Evolutionary conservation across 2,888 invertebrate species (phyloP).

Genomic region (Cordylochernes scorpioides): DNA sequence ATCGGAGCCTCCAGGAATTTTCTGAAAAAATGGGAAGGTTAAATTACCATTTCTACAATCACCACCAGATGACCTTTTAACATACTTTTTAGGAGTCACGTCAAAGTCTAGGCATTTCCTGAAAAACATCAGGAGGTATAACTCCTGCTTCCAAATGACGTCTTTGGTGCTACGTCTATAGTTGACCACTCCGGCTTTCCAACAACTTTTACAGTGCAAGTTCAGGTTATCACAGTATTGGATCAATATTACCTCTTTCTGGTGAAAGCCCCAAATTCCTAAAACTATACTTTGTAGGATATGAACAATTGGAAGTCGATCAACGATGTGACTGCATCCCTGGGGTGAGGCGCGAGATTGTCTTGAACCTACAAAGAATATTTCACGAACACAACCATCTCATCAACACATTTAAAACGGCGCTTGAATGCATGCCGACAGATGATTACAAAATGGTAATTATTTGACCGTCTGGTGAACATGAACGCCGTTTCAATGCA

Average conservation of each 20-base stretch:
- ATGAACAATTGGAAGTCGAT: conserved; percentile 15
- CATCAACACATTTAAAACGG: conserved; percentile 18
- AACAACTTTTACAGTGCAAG: conserved; percentile 3
- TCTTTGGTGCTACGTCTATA: no score
- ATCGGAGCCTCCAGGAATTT: no score
- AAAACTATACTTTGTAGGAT: conserved; percentile 17
- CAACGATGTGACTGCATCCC: conserved; percentile 15
- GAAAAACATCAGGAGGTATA: neutral
- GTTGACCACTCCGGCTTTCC: no score
- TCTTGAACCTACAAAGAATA: conserved; percentile 16
- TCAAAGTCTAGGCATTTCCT: neutral
- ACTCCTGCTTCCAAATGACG: conserved; percentile 4
- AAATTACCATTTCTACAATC: no score
- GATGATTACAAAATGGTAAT: conserved; percentile 19
- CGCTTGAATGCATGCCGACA: conserved; percentile 15
- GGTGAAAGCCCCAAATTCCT: conserved; percentile 3
- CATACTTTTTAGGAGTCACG: no score
- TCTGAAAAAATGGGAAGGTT: no score
- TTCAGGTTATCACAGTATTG: conserved; percentile 3
- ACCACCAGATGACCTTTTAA: no score
- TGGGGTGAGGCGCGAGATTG: conserved; percentile 15
- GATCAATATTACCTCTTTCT: neutral
- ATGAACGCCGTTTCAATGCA: conserved; percentile 1
- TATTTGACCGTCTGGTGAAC: neutral
- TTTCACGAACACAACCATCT: conserved; percentile 16